A percentile compares a stretch with the other conserved stretches of the same genome.
phyloP scores from a whole-genome alignment of 64 coral and sea anemone species.

The Actinia tenebrosa region DNA sequence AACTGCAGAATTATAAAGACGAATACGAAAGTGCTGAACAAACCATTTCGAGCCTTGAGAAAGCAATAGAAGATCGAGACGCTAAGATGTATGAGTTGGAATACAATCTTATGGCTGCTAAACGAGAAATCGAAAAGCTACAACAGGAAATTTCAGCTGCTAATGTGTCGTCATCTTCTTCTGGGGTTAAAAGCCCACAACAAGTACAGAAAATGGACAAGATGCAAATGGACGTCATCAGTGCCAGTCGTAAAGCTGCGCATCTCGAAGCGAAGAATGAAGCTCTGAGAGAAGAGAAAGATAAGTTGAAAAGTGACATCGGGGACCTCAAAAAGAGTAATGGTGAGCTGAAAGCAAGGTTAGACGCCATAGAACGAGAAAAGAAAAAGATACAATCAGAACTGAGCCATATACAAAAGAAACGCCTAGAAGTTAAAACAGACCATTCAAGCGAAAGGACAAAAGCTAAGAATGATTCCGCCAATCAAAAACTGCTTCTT shows the following conservation, averaged over 20 bases:
- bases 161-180: slow-evolving; percentile 34
- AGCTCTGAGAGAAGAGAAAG: slow-evolving; percentile 71
- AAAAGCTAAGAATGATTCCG: slow-evolving; percentile 62
- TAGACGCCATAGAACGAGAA: slow-evolving; percentile 73
- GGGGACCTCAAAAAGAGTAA: slow-evolving; percentile 61
- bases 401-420: slow-evolving; percentile 59
- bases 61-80: slow-evolving; percentile 65
- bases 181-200: slow-evolving; percentile 61
- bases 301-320: slow-evolving; percentile 70
- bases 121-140: slow-evolving; percentile 80
- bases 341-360: slow-evolving; percentile 74
- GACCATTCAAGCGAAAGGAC: slow-evolving; percentile 50
- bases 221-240: slow-evolving; percentile 68
- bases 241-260: slow-evolving; percentile 54
- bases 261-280: slow-evolving; percentile 69
- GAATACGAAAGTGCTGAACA: slow-evolving; percentile 78
- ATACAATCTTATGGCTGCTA: slow-evolving; percentile 56
- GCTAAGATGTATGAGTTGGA: slow-evolving; percentile 58
- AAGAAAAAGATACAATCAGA: slow-evolving; percentile 85
- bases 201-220: slow-evolving; percentile 78
- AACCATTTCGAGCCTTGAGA: slow-evolving; percentile 50
- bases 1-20: slow-evolving; percentile 57
- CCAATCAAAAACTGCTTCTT: slow-evolving; percentile 63
- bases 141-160: slow-evolving; percentile 62
- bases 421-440: slow-evolving; percentile 45